A percentile compares a stretch with the other conserved stretches of the same genome.
Conservation (phyloP, 2,888 invertebrate species). For the Callosobruchus maculatus region DNA sequence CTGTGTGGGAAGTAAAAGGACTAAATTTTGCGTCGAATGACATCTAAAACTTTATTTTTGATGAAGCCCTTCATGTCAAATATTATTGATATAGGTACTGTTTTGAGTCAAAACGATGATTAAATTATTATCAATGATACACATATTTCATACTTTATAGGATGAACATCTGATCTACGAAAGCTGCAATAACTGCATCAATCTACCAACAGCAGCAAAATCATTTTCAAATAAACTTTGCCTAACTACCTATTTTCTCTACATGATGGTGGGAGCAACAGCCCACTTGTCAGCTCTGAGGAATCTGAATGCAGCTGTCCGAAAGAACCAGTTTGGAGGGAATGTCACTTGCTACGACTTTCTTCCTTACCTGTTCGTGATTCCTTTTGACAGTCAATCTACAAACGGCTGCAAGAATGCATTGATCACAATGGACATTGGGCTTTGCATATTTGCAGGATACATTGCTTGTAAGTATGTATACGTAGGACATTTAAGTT, state of each 20-base stretch:
- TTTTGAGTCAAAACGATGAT: too few relatives aligned
- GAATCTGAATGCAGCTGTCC: constrained; percentile 8
- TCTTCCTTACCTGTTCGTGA: constrained; percentile 16
- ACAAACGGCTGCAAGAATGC: constrained; percentile 13
- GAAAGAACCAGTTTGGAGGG: constrained; percentile 7
- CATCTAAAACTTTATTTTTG: too few relatives aligned
- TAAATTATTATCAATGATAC: too few relatives aligned
- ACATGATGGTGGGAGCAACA: constrained; percentile 18
- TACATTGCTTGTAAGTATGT: constrained; percentile 22
- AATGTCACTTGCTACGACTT: constrained; percentile 16
- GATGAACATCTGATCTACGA: neutral
- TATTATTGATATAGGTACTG: too few relatives aligned
- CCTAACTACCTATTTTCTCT: neutral
- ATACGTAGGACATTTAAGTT: too few relatives aligned
- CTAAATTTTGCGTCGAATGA: too few relatives aligned
- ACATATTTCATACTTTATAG: neutral
- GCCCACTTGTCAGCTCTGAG: constrained; percentile 15
- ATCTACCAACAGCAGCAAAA: neutral
- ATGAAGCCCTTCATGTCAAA: too few relatives aligned
- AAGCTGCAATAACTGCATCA: neutral
- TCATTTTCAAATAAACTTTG: neutral
- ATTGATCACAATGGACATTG: constrained; percentile 18
- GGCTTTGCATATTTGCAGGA: constrained; percentile 17
- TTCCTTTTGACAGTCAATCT: constrained; percentile 17
- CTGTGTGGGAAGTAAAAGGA: too few relatives aligned